Percentiles rank a stretch among this genome's conserved stretches.
phyloP scores from a whole-genome alignment of 2,888 invertebrate species.

The Mesorhabditis belari region DNA sequence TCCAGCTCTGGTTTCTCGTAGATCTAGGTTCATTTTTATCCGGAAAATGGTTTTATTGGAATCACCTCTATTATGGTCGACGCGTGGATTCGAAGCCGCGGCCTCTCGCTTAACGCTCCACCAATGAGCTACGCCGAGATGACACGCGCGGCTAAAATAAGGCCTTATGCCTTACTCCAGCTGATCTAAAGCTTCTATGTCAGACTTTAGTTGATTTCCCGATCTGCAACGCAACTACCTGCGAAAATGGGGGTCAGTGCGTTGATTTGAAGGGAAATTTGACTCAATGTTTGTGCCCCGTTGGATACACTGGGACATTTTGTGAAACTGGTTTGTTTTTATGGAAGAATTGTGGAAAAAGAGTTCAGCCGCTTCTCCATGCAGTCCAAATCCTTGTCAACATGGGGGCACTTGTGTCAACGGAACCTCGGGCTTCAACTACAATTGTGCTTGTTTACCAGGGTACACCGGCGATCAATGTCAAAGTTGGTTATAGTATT shows the following conservation, averaged over 20 bases:
- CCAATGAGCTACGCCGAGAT: no score
- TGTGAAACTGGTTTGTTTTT: background rate
- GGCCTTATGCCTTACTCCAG: no score
- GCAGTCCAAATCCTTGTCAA: background rate
- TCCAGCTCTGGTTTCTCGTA: no score
- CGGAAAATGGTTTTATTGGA: no score
- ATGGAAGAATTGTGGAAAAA: background rate
- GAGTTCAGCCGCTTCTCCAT: background rate
- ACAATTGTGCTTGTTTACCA: background rate
- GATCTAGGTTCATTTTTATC: no score
- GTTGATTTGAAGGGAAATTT: background rate
- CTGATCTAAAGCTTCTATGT: no score
- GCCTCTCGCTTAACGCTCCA: no score
- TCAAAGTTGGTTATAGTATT: background rate
- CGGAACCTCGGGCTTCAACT: background rate
- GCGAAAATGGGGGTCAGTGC: background rate
- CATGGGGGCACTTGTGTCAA: background rate
- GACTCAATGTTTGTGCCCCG: background rate
- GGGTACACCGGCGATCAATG: background rate
- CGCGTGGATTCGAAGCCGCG: no score
- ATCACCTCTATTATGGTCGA: no score
- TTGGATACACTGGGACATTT: background rate
- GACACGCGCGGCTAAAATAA: no score
- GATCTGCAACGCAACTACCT: background rate
- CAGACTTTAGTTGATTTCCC: background rate